Conservation (phyloP, 2,888 invertebrate species). For the Hyalella azteca region DNA sequence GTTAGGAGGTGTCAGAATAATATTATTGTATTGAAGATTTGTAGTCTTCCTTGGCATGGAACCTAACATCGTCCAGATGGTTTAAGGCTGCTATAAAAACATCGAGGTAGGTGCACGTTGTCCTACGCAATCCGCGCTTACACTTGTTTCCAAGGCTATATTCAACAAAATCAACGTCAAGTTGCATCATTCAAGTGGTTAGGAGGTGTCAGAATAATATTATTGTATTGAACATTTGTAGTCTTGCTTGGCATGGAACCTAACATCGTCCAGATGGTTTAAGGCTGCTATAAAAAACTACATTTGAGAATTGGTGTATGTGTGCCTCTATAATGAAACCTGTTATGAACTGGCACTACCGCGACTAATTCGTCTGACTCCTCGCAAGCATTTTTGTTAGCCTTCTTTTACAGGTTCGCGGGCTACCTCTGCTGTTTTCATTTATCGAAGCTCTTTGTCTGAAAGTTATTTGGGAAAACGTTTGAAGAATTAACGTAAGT, state of each 20-base stretch:
- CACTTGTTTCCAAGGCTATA: conserved; percentile 1
- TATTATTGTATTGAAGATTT: not conserved
- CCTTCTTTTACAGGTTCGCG: too few relatives aligned
- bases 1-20: not conserved
- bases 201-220: not conserved
- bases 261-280: not conserved
- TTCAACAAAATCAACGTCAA: not conserved
- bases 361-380: conserved; percentile 15
- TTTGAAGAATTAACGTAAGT: too few relatives aligned
- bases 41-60: not conserved
- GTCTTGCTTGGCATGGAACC: not conserved
- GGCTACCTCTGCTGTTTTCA: too few relatives aligned
- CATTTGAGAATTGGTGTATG: not conserved
- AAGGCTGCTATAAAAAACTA: not conserved
- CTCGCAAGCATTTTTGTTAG: not conserved
- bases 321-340: conserved; percentile 20
- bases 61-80: not conserved
- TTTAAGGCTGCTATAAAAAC: not conserved
- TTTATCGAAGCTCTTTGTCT: too few relatives aligned
- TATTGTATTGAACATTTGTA: not conserved
- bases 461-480: too few relatives aligned
- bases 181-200: not conserved
- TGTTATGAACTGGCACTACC: conserved; percentile 22
- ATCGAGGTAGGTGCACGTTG: not conserved
- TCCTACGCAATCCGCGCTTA: not conserved